Evolutionary conservation across 2,113 vertebrate species (phyloP), one percentile per base, ranked within the genome.

Genomic region (Chaetorhynchus papuensis): DNA sequence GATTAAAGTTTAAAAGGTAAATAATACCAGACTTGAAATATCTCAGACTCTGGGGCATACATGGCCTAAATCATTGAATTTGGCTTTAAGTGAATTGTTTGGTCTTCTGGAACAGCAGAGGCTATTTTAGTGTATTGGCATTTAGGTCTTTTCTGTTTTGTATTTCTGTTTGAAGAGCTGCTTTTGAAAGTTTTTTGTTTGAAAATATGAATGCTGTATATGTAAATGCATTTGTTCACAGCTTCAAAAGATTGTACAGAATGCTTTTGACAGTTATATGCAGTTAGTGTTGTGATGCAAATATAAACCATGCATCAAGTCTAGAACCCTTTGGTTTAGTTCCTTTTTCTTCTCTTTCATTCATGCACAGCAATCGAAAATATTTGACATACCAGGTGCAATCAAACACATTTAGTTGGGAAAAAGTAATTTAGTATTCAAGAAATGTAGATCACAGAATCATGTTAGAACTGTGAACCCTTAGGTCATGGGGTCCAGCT

Each of bases 361-460:
- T 54, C 15, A 10, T 45, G 28, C 59, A 23, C 28, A 28, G n/a
- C 49, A 39, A 3, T 64, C n/a, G 27, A 7, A 39, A 54, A 18
- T 74, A 20, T 47, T 64, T 64, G 15, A 23, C n/a, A 19, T 23
- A 47, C 9, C 12, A 56, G 41, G 28, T 65, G 15, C 28, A 64
- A 28, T 54, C 41, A 56, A 39, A n/a, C 14, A n/a, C 0, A 0
- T 61, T 70, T 20, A 35, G 12, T 13, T 71, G 31, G 56, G 45
- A 44, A 71, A 52, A 52, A 21, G 24, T 30, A 50, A 13, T 47
- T 54, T 12, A 54, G 6, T 39, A 18, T 54, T 64, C 54, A 39
- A 64, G 33, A 33, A 45, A 33, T 18, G 15, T 69, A n/a, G 37
- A 33, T 42, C 1, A 4, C 9, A 63, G 22, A 37, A 45, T 24